Conservation (phyloP, 2,113 vertebrate genomes). For the Coreoperca whiteheadi region DNA sequence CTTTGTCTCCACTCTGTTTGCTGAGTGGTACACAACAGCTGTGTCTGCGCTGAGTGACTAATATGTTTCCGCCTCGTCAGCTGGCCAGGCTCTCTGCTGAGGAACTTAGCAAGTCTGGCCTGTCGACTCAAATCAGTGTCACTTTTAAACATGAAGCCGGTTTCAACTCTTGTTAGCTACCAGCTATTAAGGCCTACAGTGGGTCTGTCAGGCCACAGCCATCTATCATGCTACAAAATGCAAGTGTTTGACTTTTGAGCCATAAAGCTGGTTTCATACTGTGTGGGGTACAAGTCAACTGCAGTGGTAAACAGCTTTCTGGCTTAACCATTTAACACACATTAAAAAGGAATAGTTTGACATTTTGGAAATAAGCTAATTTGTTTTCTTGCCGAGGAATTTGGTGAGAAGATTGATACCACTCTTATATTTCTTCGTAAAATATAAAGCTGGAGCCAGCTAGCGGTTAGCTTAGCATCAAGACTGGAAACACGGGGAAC, state of each 20-base stretch:
- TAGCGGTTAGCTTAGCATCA: background rate
- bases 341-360: background rate
- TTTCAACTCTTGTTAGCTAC: conserved; percentile 7
- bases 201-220: background rate
- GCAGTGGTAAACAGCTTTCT: background rate
- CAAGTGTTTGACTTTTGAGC: background rate
- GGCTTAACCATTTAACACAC: background rate
- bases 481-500: background rate
- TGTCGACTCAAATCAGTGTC: conserved; percentile 57
- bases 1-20: conserved; percentile 25
- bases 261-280: too few species aligned
- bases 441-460: background rate
- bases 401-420: too few species aligned
- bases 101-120: conserved; percentile 52
- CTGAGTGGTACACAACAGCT: conserved; percentile 50
- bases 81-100: conserved; percentile 46
- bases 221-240: conserved; percentile 6
- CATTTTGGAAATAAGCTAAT: background rate
- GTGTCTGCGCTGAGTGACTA: conserved; percentile 49
- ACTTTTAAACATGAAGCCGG: conserved; percentile 36
- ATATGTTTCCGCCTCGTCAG: conserved; percentile 57
- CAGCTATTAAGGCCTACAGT: background rate
- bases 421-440: too few species aligned
- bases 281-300: background rate
- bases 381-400: too few species aligned